phyloP scores from a whole-genome alignment of 2,888 invertebrate species.

The Xylophagus ater region DNA sequence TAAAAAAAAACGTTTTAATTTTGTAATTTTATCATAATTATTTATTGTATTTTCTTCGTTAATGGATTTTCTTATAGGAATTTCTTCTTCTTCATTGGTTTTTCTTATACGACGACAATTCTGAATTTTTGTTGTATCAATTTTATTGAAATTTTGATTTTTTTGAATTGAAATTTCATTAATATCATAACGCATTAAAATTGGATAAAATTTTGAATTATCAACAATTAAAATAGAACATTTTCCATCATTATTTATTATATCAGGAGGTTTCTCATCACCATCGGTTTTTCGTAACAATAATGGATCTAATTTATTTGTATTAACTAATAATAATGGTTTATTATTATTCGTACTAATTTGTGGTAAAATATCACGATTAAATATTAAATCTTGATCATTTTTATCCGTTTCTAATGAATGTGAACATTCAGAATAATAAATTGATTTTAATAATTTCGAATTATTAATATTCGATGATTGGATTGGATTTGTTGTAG shows the following conservation, averaged over 20 bases:
- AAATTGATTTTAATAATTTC: not conserved
- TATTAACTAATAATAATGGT: conserved; percentile 16
- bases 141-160: not conserved
- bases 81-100: not conserved
- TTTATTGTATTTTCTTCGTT: too few species aligned
- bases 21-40: too few species aligned
- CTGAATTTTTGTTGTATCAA: not conserved
- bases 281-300: conserved; percentile 14
- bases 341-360: conserved; percentile 6
- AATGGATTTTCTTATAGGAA: too few species aligned
- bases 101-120: not conserved
- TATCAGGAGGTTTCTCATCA: not conserved
- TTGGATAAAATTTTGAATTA: conserved; percentile 18
- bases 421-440: conserved; percentile 5
- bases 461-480: not conserved
- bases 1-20: conserved; percentile 9
- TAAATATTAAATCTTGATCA: conserved; percentile 12
- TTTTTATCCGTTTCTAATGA: conserved; percentile 10
- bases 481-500: not conserved
- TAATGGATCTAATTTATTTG: conserved; percentile 12
- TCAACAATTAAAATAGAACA: conserved; percentile 16
- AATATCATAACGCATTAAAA: conserved; percentile 18
- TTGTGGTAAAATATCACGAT: conserved; percentile 16
- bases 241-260: not conserved
- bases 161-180: conserved; percentile 8